A percentile compares a stretch with the other conserved stretches of the same genome.
Conservation (phyloP, 2,113 vertebrate species). For the Platysteira castanea region DNA sequence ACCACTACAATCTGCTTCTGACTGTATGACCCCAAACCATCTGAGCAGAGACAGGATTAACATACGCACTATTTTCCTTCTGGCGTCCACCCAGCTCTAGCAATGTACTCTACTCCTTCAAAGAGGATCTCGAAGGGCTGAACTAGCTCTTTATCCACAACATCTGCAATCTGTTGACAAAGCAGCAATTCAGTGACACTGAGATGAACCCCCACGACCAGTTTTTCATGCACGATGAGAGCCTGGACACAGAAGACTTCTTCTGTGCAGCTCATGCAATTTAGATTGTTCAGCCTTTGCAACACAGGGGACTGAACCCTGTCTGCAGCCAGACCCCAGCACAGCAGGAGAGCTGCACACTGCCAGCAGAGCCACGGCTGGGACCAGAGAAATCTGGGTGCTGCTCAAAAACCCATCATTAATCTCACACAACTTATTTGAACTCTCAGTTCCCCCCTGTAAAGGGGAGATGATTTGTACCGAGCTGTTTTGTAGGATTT, state of each 20-base stretch:
- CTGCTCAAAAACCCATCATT: background rate
- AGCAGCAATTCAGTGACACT: conserved; percentile 57
- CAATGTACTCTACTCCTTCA: conserved; percentile 82
- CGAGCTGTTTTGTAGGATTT: background rate
- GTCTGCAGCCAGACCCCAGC: background rate
- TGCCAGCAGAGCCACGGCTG: background rate
- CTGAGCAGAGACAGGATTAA: conserved; percentile 59
- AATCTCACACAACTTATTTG: background rate
- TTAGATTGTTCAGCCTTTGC: background rate
- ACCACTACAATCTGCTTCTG: conserved; percentile 12
- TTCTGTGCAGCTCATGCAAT: background rate
- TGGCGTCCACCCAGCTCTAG: conserved; percentile 84
- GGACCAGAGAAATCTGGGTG: background rate
- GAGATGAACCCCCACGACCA: conserved; percentile 51
- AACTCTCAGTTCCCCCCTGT: background rate
- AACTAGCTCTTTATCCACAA: conserved; percentile 80
- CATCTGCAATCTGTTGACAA: conserved; percentile 76
- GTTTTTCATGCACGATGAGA: conserved; percentile 37
- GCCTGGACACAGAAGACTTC: background rate
- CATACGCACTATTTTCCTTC: conserved; percentile 85
- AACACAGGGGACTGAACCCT: background rate
- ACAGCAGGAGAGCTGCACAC: background rate
- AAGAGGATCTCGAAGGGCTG: conserved; percentile 83
- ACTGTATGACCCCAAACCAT: background rate
- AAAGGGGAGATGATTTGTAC: background rate